Base-by-base conservation (phyloP, 1,140 invertebrate genomes). In the Drosophila ananassae region DNA sequence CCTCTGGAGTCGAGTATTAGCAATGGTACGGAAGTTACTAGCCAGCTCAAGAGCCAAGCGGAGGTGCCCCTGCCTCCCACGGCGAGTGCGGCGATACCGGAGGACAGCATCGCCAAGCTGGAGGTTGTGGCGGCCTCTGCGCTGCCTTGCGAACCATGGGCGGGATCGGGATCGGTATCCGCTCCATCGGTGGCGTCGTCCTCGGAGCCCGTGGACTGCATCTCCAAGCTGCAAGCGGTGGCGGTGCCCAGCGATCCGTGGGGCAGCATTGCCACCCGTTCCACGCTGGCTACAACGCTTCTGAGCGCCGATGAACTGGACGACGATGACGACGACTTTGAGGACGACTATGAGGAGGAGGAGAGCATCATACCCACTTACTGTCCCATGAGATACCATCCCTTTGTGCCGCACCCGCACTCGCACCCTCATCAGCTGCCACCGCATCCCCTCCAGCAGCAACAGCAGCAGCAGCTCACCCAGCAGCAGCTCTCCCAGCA, bases 271-370 rank as follows among this genome's bases (percentile, higher is more conserved):
- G 78, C 89, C 32, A 92, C 93, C 10, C 91, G 92, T 17, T 93
- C 93, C 2, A 92, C 93, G 12, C 77, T 93, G 30, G 92, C 93
- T 8, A 93, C 93, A 10, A 93, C 93, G 5, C 76, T 93, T 37
- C 89, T 93, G 3, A 93, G 92, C 12, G 80, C 90, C 34, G 93
- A 93, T 60, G 92, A 93, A 53, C 47, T 91, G 57, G 91, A 92
- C 54, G 93, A 93, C 52, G 93, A 94, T 53, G 93, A 93, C 30
- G 93, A 93, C 66, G 93, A 94, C 58, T 94, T 94, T 28, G 93
- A 94, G 50, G 93, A 94, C 66, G 93, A 94, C 39, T 92, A 93
- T 54, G 91, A 92, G 69, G 92, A 93, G 71, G 92, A 92, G 55
- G 92, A 92, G 56, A 92, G 90, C 69, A 92, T 91, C 46, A 91